Evolutionary conservation across 2,888 invertebrate genomes (phyloP).

Genomic region (Epirrita christyi): DNA sequence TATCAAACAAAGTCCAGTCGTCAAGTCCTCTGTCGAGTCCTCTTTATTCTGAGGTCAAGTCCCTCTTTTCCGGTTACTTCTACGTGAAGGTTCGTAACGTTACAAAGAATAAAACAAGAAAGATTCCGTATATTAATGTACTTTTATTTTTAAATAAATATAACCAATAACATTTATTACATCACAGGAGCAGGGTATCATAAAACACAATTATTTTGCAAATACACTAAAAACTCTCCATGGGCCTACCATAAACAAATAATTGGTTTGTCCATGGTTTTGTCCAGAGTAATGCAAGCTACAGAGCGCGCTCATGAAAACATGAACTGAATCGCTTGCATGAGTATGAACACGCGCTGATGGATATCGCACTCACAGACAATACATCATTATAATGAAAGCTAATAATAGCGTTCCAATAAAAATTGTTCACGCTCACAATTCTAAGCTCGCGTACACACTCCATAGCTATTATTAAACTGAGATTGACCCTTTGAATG

Average conservation of each 20-base stretch:
- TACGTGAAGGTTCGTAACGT: too few relatives aligned
- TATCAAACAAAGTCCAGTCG: too few relatives aligned
- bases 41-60: too few relatives aligned
- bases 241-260: slow-evolving; percentile 39
- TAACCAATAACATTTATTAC: slow-evolving; percentile 85
- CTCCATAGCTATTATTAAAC: slow-evolving; percentile 39
- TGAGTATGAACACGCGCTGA: slow-evolving; percentile 3
- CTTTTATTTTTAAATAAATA: slow-evolving; percentile 84
- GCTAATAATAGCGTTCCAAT: too few relatives aligned
- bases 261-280: slow-evolving; percentile 22
- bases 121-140: slow-evolving; percentile 76
- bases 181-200: slow-evolving; percentile 84
- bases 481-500: slow-evolving; percentile 41
- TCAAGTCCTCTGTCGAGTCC: too few relatives aligned
- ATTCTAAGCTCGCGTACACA: background rate
- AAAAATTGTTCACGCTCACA: background rate
- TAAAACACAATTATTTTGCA: slow-evolving; percentile 76
- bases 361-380: background rate
- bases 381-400: too few relatives aligned
- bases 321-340: background rate
- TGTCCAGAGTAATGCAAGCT: slow-evolving; percentile 21
- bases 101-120: slow-evolving; percentile 34
- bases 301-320: slow-evolving; percentile 3
- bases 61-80: too few relatives aligned
- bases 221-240: slow-evolving; percentile 58